These are phyloP conservation scores for Zygaena filipendulae DNA, from an alignment of 2,888 invertebrate species.

Conservation along the genomic window DNA sequence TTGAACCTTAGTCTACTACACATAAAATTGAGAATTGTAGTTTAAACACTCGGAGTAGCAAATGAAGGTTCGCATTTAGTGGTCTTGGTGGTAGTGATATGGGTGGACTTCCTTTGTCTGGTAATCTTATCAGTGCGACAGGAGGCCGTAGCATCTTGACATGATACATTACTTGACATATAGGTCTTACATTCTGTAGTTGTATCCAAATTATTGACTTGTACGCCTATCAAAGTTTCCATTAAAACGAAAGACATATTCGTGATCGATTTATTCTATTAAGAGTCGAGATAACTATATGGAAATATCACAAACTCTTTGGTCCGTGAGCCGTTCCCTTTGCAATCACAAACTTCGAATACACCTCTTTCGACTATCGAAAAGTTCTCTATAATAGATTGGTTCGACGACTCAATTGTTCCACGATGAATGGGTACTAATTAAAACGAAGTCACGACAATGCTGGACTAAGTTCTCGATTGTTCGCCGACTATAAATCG, in stretches of 20 bases:
- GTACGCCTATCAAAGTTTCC: too few species aligned
- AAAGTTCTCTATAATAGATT: conserved; percentile 66
- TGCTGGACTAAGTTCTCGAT: conserved; percentile 57
- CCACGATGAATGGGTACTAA: conserved; percentile 67
- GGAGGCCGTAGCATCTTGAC: conserved; percentile 49
- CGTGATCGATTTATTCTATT: too few species aligned
- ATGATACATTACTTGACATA: conserved; percentile 52
- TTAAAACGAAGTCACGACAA: conserved; percentile 67
- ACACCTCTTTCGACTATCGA: conserved; percentile 65
- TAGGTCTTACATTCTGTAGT: conserved; percentile 35
- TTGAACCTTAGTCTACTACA: conserved; percentile 35
- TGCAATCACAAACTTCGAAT: conserved; percentile 53
- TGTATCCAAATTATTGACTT: too few species aligned
- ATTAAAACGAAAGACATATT: too few species aligned
- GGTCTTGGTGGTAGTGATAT: conserved; percentile 58
- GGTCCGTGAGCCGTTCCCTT: conserved; percentile 39
- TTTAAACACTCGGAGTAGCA: conserved; percentile 33
- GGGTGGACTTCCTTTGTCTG: conserved; percentile 67
- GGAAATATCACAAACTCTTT: too few species aligned
- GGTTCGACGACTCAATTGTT: conserved; percentile 63
- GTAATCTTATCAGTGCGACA: conserved; percentile 61
- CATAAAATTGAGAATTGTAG: conserved; percentile 32
- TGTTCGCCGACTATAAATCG: conserved; percentile 62
- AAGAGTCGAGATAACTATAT: too few species aligned
- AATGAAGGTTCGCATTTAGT: conserved; percentile 62